Percentiles rank a stretch among this genome's conserved stretches.
Evolutionary conservation across 2,797 vertebrate species (phyloP).

Genomic region (Periophthalmus magnuspinnatus): DNA sequence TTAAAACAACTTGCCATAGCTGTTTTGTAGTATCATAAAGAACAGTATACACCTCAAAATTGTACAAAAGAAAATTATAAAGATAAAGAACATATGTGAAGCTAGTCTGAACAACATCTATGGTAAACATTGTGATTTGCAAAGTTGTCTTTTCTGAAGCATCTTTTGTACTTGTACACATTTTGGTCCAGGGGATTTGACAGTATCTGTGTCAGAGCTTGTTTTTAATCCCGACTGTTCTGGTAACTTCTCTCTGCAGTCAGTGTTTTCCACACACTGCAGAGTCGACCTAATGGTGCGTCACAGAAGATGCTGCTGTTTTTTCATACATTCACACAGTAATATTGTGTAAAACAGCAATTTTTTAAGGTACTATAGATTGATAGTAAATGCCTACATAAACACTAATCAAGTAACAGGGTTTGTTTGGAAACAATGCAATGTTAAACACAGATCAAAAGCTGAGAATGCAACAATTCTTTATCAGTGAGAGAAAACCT

Average conservation of each 20-base stretch:
- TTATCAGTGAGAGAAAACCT: not conserved
- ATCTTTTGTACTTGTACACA: not conserved
- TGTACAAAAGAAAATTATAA: no score
- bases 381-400: no score
- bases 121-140: not conserved
- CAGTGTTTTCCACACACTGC: constrained; percentile 58
- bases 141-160: not conserved
- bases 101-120: no score
- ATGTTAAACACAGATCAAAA: not conserved
- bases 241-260: constrained; percentile 52
- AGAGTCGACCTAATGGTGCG: constrained; percentile 56
- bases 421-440: no score
- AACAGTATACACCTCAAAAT: no score
- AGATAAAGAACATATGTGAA: no score
- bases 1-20: no score
- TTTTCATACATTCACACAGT: not conserved
- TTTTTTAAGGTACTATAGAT: not conserved
- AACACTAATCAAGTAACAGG: no score
- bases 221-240: constrained; percentile 12
- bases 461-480: not conserved
- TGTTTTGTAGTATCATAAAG: no score
- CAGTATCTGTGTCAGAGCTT: constrained; percentile 8
- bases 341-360: not conserved
- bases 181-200: not conserved
- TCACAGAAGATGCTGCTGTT: constrained; percentile 45